Evolutionary conservation across 1,140 invertebrate genomes (phyloP).

Genomic region (Penaeus chinensis): DNA sequence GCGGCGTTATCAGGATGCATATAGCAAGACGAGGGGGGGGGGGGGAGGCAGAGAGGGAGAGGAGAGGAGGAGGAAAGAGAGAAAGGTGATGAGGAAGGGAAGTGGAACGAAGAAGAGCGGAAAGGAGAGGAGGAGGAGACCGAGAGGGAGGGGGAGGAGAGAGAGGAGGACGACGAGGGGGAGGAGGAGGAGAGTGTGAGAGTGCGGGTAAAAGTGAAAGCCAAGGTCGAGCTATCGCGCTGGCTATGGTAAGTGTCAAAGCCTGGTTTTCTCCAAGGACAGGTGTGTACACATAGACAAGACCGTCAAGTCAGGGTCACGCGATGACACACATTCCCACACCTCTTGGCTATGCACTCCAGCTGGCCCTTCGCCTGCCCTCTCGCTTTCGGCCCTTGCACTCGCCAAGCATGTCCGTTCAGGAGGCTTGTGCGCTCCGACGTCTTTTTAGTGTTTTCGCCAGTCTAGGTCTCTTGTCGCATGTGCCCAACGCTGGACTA

Average conservation of each 20-base stretch:
- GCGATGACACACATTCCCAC: not conserved
- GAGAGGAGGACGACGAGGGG: not conserved
- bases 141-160: not conserved
- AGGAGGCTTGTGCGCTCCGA: too few relatives aligned
- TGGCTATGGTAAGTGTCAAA: too few relatives aligned
- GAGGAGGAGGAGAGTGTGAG: not conserved
- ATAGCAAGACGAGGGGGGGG: too few relatives aligned
- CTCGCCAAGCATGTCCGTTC: too few relatives aligned
- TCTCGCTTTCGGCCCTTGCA: too few relatives aligned
- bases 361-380: too few relatives aligned
- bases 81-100: not conserved
- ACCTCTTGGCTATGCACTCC: not conserved
- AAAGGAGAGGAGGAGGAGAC: not conserved
- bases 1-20: too few relatives aligned
- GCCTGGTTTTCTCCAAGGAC: constrained; percentile 26
- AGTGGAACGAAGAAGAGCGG: too few relatives aligned
- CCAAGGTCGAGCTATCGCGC: constrained; percentile 28
- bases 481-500: too few relatives aligned
- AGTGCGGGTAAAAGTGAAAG: constrained; percentile 43
- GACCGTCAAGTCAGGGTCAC: not conserved
- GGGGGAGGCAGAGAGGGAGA: not conserved
- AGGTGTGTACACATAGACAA: not conserved
- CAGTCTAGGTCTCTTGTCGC: too few relatives aligned
- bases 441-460: too few relatives aligned
- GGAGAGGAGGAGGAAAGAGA: constrained; percentile 2